A percentile compares a stretch with the other conserved stretches of the same genome.
Evolutionary conservation across 2,888 invertebrate species (phyloP).

Genomic region (Glyphotaelius pellucidus): DNA sequence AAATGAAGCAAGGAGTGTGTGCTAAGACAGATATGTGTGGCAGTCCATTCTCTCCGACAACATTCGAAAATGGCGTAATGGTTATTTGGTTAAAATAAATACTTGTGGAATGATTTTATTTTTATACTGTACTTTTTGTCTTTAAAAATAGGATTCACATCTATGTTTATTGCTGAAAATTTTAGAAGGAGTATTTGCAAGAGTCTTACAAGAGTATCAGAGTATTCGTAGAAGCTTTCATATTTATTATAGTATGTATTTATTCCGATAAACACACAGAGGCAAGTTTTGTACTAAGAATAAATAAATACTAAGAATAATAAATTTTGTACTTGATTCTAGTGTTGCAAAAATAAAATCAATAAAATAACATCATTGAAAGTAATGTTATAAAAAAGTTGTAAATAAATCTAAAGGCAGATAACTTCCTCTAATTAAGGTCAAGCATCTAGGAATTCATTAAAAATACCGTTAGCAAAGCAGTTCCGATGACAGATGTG

Average conservation of each 20-base stretch:
- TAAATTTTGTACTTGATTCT: too few relatives aligned
- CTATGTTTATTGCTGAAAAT: background rate
- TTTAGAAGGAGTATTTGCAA: background rate
- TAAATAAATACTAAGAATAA: too few relatives aligned
- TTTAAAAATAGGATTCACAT: background rate
- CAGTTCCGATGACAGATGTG: constrained; percentile 25
- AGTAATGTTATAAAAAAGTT: background rate
- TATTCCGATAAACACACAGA: background rate
- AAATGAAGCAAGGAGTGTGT: too few relatives aligned
- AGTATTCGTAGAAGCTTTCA: background rate
- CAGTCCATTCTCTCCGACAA: too few relatives aligned
- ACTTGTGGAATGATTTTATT: background rate
- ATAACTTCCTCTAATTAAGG: background rate
- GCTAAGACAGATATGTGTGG: too few relatives aligned
- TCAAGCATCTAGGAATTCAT: background rate
- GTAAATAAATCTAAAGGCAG: background rate
- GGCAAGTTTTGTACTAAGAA: background rate
- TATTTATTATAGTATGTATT: background rate
- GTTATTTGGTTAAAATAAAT: too few relatives aligned
- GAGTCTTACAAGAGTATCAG: background rate
- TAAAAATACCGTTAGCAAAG: constrained; percentile 43
- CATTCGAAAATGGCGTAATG: too few relatives aligned
- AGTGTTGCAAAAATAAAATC: background rate
- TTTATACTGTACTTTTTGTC: background rate
- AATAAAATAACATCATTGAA: background rate